Evolutionary conservation across 2,888 invertebrate species (phyloP).

Genomic region (Chrysina gloriosa): DNA sequence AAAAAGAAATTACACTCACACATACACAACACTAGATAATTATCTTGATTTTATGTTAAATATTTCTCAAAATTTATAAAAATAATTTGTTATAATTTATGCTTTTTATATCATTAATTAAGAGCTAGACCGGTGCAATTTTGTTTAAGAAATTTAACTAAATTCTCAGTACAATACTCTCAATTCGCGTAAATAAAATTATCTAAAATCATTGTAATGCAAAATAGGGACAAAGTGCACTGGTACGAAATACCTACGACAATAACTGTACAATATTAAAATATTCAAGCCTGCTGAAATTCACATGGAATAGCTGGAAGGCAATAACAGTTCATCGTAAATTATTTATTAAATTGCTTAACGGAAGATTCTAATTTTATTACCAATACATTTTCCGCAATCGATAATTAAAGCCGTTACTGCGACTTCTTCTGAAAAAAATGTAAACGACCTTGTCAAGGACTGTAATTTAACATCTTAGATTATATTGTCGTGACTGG

Average conservation of each 20-base stretch:
- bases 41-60: too few relatives aligned
- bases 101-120: too few relatives aligned
- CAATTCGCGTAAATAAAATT: too few relatives aligned
- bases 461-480: conserved; percentile 23
- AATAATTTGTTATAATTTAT: too few relatives aligned
- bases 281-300: background rate
- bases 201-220: background rate
- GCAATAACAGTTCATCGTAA: background rate
- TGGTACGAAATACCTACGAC: too few relatives aligned
- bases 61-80: too few relatives aligned
- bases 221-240: too few relatives aligned
- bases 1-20: too few relatives aligned
- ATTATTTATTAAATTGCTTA: conserved; percentile 15
- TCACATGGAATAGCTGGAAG: background rate
- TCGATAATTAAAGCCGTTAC: conserved; percentile 1
- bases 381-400: conserved; percentile 9
- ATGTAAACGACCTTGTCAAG: conserved; percentile 29
- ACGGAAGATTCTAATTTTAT: conserved; percentile 20
- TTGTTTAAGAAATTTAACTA: too few relatives aligned
- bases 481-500: conserved; percentile 11
- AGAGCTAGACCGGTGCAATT: too few relatives aligned
- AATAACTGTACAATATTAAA: background rate
- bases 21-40: too few relatives aligned
- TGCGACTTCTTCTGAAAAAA: conserved; percentile 2
- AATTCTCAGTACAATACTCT: too few relatives aligned